These are phyloP conservation scores for Pinctada fucata DNA, from an alignment of 2,888 invertebrate genomes.

Conservation along the genomic window DNA sequence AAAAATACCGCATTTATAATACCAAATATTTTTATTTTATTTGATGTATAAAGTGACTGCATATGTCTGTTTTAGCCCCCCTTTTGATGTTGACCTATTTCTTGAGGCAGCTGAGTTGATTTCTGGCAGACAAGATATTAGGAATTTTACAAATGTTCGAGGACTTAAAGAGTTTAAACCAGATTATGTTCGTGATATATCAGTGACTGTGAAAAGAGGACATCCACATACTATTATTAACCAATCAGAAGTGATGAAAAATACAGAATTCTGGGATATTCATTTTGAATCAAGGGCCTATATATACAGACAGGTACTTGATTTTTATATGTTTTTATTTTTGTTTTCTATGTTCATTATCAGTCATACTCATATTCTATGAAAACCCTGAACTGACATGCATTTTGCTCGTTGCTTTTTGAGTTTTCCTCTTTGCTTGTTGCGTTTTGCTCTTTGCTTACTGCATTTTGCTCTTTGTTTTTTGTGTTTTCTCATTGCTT, in stretches of 20 bases:
- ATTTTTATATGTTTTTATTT: too few species aligned
- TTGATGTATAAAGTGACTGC: background rate
- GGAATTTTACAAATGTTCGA: background rate
- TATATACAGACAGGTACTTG: background rate
- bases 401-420: too few species aligned
- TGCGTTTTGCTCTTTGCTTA: too few species aligned
- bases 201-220: background rate
- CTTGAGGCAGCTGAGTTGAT: background rate
- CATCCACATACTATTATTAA: background rate
- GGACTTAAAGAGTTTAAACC: background rate
- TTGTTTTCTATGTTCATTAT: too few species aligned
- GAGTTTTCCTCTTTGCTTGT: too few species aligned
- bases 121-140: background rate
- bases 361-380: too few species aligned
- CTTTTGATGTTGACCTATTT: background rate
- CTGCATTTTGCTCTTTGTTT: too few species aligned
- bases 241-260: background rate
- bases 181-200: background rate
- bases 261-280: background rate
- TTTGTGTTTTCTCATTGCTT: too few species aligned
- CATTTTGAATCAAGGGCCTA: background rate
- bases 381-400: too few species aligned
- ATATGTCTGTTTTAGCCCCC: background rate
- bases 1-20: too few species aligned
- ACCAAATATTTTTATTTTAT: too few species aligned